These are phyloP conservation scores for Trimorus sp. DNA, from an alignment of 2,888 invertebrate genomes.

Conservation along the genomic window DNA sequence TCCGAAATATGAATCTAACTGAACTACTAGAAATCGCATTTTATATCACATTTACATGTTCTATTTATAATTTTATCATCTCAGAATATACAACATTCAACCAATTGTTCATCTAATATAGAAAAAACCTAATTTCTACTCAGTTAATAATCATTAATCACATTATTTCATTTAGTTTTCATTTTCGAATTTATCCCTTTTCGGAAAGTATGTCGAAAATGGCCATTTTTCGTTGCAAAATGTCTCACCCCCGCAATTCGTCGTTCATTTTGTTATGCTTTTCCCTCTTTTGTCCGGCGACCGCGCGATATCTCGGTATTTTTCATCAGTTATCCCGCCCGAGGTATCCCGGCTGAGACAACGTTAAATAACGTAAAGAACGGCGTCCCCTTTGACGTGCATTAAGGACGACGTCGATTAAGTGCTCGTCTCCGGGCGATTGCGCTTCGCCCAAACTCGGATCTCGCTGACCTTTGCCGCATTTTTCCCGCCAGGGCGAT, in stretches of 20 bases:
- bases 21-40: too few species aligned
- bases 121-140: too few species aligned
- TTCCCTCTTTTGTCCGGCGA: constrained; percentile 9
- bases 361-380: constrained; percentile 70
- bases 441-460: constrained; percentile 44
- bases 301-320: constrained; percentile 49
- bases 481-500: constrained; percentile 7
- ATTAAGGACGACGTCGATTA: constrained; percentile 74
- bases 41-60: too few species aligned
- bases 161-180: too few species aligned
- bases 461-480: constrained; percentile 12
- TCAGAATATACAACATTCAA: too few species aligned
- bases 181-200: too few species aligned
- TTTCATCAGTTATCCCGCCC: constrained; percentile 71
- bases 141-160: too few species aligned
- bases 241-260: background rate
- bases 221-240: too few species aligned
- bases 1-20: too few species aligned
- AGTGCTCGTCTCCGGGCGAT: constrained; percentile 72
- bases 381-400: constrained; percentile 73
- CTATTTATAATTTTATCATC: too few species aligned
- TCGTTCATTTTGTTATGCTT: background rate
- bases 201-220: too few species aligned
- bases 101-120: too few species aligned
- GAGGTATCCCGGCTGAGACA: constrained; percentile 68